Base-by-base conservation (phyloP, 2,888 invertebrate species). In the Caenorhabditis sp. region DNA sequence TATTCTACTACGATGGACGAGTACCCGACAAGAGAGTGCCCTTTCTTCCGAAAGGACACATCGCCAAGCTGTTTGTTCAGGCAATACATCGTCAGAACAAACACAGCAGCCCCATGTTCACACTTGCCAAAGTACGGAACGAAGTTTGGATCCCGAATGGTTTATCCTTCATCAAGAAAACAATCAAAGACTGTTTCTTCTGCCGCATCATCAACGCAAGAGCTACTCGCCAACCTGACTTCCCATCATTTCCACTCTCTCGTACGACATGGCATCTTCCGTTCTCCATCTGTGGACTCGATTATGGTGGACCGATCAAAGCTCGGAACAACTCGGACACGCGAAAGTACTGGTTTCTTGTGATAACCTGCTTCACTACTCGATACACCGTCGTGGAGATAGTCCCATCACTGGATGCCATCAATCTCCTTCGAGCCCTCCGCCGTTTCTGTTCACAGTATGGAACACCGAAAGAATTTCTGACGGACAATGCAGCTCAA, bases 221-320 rank as follows among this genome's bases (percentile, higher is more conserved):
- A 24, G 9, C 74, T 1, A 55, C 70, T 11, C 63, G 78, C 15
- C 87, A 87, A 52, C 80, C 88, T n/a, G 43, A 41, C 9, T 89
- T 89, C 88, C 85, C 87, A 9, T 80, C 87, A 37, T 70, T 89
- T n/a, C 89, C 89, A 0, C 11, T 27, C 5, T 78, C 83, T 4
- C 65, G 90, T 52, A 79, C 88, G 2, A 65, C 62, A 8, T 75
- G 78, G 7, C 65, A 52, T 11, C 35, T 75, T 17, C 84, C 88
- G 7, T 89, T 89, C 73, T 39, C 73, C 0, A 75, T 81, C 37
- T 46, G 75, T 48, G 89, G 87, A 20, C 72, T 88, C 6, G 89
- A 89, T 55, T 86, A 82, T n/a, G 86, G 85, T 26, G 89, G 89
- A 5, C 89, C 89, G 0, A 82, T 84, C 15, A 71, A 78, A 15